Evolutionary conservation across 1,140 invertebrate species (phyloP).

Genomic region (Lucilia sericata): DNA sequence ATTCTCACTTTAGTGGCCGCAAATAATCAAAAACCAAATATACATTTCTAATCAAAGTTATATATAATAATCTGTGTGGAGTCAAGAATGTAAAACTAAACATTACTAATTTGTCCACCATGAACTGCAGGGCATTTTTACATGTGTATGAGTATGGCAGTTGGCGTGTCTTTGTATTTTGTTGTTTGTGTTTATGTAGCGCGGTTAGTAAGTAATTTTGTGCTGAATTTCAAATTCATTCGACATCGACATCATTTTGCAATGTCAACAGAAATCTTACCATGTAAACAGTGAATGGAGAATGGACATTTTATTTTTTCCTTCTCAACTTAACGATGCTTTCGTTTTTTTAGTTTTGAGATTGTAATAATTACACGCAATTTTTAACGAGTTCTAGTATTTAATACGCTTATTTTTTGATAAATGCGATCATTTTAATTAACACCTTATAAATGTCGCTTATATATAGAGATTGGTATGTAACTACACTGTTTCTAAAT

Average conservation of each 20-base stretch:
- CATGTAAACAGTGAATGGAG: not conserved
- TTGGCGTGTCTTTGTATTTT: not conserved
- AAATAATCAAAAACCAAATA: too few species aligned
- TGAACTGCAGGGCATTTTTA: too few species aligned
- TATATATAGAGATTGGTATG: too few species aligned
- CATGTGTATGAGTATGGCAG: not conserved
- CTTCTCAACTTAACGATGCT: not conserved
- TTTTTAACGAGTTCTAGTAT: not conserved
- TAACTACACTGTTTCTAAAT: too few species aligned
- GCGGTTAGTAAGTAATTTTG: not conserved
- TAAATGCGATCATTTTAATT: too few species aligned
- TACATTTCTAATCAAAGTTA: too few species aligned
- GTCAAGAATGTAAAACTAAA: too few species aligned
- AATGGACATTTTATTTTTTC: not conserved
- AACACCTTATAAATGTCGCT: too few species aligned
- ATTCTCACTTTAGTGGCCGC: too few species aligned
- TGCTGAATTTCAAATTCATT: not conserved
- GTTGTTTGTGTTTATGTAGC: not conserved
- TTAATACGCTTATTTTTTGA: too few species aligned
- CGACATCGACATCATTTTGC: constrained; percentile 18
- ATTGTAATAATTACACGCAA: not conserved
- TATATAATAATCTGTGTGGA: too few species aligned
- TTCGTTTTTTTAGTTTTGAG: not conserved
- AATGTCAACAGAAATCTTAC: not conserved
- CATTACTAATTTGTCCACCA: too few species aligned